Conservation (phyloP, 1,140 invertebrate genomes). For the Atta texana region DNA sequence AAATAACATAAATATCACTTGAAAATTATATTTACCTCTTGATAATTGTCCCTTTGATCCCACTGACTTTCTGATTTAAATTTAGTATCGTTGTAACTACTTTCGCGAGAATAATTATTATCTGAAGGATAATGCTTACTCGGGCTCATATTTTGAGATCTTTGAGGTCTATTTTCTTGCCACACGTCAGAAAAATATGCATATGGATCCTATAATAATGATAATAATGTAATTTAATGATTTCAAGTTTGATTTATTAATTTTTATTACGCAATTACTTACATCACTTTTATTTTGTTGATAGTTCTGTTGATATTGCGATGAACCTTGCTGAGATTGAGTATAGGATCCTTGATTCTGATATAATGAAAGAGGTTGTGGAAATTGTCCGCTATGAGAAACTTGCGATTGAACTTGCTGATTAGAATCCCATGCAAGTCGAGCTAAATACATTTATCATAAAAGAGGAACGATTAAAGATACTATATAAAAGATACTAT, state of each 20-base stretch:
- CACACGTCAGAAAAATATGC: slow-evolving; percentile 85
- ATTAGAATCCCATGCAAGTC: slow-evolving; percentile 78
- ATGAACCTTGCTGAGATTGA: slow-evolving; percentile 66
- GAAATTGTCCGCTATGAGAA: slow-evolving; percentile 76
- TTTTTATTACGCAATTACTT: slow-evolving; percentile 48
- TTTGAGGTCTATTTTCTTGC: slow-evolving; percentile 84
- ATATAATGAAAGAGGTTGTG: slow-evolving; percentile 69
- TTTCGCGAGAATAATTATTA: slow-evolving; percentile 79
- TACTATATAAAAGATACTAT: too few relatives aligned
- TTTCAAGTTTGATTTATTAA: neutral
- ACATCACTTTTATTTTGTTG: slow-evolving; percentile 82
- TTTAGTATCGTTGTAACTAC: slow-evolving; percentile 80
- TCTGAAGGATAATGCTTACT: slow-evolving; percentile 78
- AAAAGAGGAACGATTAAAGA: neutral
- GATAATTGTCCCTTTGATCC: slow-evolving; percentile 80
- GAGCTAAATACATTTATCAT: slow-evolving; percentile 62
- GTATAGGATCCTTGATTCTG: slow-evolving; percentile 77
- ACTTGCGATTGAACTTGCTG: slow-evolving; percentile 73
- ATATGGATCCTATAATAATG: slow-evolving; percentile 81
- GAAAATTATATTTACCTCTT: slow-evolving; percentile 75
- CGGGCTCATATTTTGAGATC: slow-evolving; percentile 64
- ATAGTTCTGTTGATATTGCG: slow-evolving; percentile 76
- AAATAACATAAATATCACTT: slow-evolving; percentile 10
- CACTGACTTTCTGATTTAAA: slow-evolving; percentile 81
- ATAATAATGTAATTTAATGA: slow-evolving; percentile 27